A percentile compares a stretch with the other conserved stretches of the same genome.
Evolutionary conservation across 2,113 vertebrate species (phyloP).

Genomic region (Pterocles orientalis): DNA sequence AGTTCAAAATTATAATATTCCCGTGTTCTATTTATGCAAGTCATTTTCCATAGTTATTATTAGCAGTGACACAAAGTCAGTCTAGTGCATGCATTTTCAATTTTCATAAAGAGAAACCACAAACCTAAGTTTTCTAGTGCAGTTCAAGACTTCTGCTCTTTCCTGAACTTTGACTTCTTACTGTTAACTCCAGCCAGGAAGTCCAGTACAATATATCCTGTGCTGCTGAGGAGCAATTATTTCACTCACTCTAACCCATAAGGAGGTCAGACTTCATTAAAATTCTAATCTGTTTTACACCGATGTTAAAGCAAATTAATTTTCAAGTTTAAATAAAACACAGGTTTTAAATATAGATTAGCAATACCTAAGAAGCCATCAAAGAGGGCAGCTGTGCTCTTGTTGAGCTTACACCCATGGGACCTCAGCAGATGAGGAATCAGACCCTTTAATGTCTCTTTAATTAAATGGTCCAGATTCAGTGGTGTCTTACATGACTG

Average conservation of each 20-base stretch:
- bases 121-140: not conserved
- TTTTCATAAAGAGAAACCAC: not conserved
- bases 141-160: constrained; percentile 20
- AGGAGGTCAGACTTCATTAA: constrained; percentile 66
- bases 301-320: constrained; percentile 48
- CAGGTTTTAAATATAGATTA: constrained; percentile 46
- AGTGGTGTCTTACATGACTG: not conserved
- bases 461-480: not conserved
- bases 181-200: not conserved
- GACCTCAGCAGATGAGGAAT: not conserved
- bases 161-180: constrained; percentile 7
- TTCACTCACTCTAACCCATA: constrained; percentile 3
- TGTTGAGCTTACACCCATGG: not conserved
- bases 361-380: constrained; percentile 18
- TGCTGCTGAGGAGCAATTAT: constrained; percentile 47
- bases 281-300: constrained; percentile 46
- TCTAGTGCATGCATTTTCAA: not conserved
- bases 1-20: constrained; percentile 15
- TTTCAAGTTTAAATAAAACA: constrained; percentile 61
- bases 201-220: constrained; percentile 14
- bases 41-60: constrained; percentile 9
- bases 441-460: not conserved
- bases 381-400: not conserved
- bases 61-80: not conserved
- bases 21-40: not conserved